phyloP scores from a whole-genome alignment of 1,140 invertebrate genomes.

The Zaprionus africanus region DNA sequence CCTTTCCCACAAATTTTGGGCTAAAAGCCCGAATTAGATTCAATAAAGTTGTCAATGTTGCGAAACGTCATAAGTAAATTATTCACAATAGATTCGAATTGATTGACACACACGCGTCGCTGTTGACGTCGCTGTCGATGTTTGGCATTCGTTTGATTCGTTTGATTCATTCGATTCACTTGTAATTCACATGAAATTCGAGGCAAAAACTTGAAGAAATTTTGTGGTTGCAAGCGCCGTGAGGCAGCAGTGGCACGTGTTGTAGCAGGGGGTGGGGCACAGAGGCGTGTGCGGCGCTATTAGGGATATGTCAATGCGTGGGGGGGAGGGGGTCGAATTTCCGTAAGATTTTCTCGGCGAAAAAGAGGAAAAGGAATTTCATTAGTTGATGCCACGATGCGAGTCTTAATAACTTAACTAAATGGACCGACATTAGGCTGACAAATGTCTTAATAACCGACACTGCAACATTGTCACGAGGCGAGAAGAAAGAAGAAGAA shows the following conservation, averaged over 20 bases:
- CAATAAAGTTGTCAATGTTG: slow-evolving; percentile 62
- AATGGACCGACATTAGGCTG: slow-evolving; percentile 66
- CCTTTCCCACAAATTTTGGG: neutral
- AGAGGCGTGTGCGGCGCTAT: slow-evolving; percentile 42
- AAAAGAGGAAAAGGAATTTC: slow-evolving; percentile 25
- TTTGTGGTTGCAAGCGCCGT: slow-evolving; percentile 51
- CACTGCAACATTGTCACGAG: slow-evolving; percentile 48
- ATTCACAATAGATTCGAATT: slow-evolving; percentile 73
- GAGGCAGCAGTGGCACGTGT: slow-evolving; percentile 51
- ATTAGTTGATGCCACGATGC: slow-evolving; percentile 42
- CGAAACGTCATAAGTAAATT: slow-evolving; percentile 76
- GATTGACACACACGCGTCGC: slow-evolving; percentile 77
- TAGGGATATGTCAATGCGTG: slow-evolving; percentile 22
- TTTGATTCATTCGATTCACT: slow-evolving; percentile 61
- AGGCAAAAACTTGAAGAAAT: slow-evolving; percentile 47
- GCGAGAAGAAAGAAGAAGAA: slow-evolving; percentile 21
- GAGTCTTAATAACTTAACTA: slow-evolving; percentile 72
- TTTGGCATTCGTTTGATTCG: slow-evolving; percentile 65
- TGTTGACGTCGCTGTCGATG: neutral
- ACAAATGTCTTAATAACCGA: slow-evolving; percentile 76
- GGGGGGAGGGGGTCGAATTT: neutral
- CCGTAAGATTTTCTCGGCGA: neutral
- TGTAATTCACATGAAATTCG: slow-evolving; percentile 57
- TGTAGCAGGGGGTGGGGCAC: neutral
- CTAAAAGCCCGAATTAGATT: slow-evolving; percentile 45